These are phyloP conservation scores for Phytoseiulus persimilis DNA, from an alignment of 2,888 invertebrate species.

Conservation along the genomic window DNA sequence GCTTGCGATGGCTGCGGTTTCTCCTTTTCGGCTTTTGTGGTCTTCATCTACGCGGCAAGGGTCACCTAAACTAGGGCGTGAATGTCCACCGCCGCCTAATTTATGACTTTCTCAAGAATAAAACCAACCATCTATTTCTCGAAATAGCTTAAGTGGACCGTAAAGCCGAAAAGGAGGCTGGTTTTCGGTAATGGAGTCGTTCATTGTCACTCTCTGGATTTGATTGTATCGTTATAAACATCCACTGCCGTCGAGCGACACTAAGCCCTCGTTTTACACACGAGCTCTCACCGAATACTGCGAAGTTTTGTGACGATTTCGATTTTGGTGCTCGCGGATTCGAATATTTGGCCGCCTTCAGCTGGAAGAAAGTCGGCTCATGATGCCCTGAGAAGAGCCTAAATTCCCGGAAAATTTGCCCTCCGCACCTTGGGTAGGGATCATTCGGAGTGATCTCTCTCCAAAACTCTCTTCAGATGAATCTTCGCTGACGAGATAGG, in stretches of 20 bases:
- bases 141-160: not conserved
- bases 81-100: not conserved
- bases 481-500: too few relatives aligned
- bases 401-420: too few relatives aligned
- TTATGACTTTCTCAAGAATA: not conserved
- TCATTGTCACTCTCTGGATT: not conserved
- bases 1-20: not conserved
- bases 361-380: too few relatives aligned
- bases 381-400: too few relatives aligned
- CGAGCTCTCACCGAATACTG: too few relatives aligned
- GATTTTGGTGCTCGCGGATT: too few relatives aligned
- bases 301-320: too few relatives aligned
- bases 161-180: not conserved
- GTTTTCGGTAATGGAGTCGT: not conserved
- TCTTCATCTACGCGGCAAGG: not conserved
- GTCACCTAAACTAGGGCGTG: not conserved
- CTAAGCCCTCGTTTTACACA: too few relatives aligned
- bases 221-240: not conserved
- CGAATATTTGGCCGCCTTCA: too few relatives aligned
- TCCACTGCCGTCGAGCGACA: not conserved
- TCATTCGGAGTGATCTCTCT: too few relatives aligned
- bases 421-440: too few relatives aligned
- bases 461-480: too few relatives aligned
- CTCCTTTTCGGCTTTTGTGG: not conserved
- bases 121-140: not conserved